Conservation (phyloP, 2,888 invertebrate species). For the Perithous albicinctus region DNA sequence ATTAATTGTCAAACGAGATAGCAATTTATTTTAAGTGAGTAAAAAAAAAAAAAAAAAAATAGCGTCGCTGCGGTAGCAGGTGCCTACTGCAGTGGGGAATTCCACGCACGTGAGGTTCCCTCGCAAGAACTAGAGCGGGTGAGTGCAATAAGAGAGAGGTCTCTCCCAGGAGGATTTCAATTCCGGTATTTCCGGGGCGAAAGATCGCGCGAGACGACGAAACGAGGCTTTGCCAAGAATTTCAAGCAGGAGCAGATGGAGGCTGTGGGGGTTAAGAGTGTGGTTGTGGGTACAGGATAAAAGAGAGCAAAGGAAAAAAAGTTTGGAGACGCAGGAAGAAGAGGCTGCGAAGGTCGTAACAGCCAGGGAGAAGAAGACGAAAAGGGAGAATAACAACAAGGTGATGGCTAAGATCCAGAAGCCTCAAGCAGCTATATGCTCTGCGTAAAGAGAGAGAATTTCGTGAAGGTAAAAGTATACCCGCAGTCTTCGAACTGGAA, state of each 20-base stretch:
- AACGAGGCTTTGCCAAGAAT: constrained; percentile 70
- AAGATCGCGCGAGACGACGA: constrained; percentile 32
- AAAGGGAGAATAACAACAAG: constrained; percentile 17
- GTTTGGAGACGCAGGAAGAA: constrained; percentile 29
- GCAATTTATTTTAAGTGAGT: no score
- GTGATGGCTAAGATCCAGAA: constrained; percentile 70
- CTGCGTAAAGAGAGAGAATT: constrained; percentile 42
- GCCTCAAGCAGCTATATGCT: constrained; percentile 65
- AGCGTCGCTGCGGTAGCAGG: no score
- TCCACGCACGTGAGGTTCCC: background rate
- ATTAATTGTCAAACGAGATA: background rate
- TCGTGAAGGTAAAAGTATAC: background rate
- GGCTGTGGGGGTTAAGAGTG: background rate
- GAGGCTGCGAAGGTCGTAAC: constrained; percentile 39
- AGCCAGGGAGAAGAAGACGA: background rate
- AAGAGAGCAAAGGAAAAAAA: background rate
- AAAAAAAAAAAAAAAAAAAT: no score
- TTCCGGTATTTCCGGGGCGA: constrained; percentile 30
- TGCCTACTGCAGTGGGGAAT: no score
- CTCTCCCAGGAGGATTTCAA: constrained; percentile 11
- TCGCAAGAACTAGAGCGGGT: background rate
- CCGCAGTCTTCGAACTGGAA: background rate
- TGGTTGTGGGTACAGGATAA: constrained; percentile 2
- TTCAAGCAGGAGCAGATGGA: constrained; percentile 42
- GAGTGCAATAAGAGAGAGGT: background rate